A percentile compares a stretch with the other conserved stretches of the same genome.
phyloP scores from a whole-genome alignment of 2,888 invertebrate genomes.

The Teinopalpus imperialis region DNA sequence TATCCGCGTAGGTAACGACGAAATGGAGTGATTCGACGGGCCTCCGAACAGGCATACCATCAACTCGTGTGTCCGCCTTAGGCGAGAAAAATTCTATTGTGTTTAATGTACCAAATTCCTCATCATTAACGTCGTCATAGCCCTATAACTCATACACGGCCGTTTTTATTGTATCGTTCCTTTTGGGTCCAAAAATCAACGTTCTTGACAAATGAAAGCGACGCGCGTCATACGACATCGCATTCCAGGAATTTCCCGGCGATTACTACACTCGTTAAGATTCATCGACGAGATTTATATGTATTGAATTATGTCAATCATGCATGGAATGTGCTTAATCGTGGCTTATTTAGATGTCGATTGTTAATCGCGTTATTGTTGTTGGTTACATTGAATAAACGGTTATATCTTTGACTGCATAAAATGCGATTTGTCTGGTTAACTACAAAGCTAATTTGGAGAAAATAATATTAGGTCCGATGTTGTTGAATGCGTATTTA shows the following conservation, averaged over 20 bases:
- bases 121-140: conserved; percentile 66
- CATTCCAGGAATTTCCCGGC: conserved; percentile 58
- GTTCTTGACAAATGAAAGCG: conserved; percentile 8
- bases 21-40: conserved; percentile 15
- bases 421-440: conserved; percentile 10
- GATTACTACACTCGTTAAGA: conserved; percentile 53
- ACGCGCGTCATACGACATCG: conserved; percentile 35
- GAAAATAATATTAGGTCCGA: conserved; percentile 2
- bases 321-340: conserved; percentile 55
- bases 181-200: conserved; percentile 1
- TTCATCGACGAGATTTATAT: conserved; percentile 44
- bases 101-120: conserved; percentile 77
- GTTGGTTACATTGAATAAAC: conserved; percentile 3
- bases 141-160: conserved; percentile 42
- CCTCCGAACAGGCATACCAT: conserved; percentile 27
- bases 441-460: not conserved
- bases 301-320: conserved; percentile 48
- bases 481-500: not conserved
- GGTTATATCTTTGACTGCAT: conserved; percentile 1
- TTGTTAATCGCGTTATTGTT: conserved; percentile 24
- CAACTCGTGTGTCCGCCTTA: conserved; percentile 65
- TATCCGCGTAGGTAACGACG: conserved; percentile 4
- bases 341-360: conserved; percentile 26
- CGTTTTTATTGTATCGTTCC: not conserved
- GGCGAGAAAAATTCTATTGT: conserved; percentile 77